Evolutionary conservation across 2,113 vertebrate genomes (phyloP).

Genomic region (Ammospiza caudacuta): DNA sequence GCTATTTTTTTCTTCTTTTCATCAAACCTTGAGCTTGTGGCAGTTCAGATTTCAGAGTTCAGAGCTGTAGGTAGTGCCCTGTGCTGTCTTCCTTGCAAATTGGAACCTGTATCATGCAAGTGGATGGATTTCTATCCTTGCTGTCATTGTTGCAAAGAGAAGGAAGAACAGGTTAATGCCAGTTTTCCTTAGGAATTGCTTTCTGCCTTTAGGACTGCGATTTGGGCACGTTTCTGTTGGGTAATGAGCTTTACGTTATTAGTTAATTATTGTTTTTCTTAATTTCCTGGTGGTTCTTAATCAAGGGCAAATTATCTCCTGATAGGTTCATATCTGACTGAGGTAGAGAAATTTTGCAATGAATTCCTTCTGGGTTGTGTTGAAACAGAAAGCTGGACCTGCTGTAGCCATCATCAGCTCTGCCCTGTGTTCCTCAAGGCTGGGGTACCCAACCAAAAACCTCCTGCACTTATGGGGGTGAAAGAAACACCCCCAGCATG

Average conservation of each 20-base stretch:
- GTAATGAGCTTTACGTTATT: not conserved
- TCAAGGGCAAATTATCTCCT: constrained; percentile 37
- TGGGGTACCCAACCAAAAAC: not conserved
- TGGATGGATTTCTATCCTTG: not conserved
- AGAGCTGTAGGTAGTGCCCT: not conserved
- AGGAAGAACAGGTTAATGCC: not conserved
- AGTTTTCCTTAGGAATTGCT: not conserved
- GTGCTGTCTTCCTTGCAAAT: not conserved
- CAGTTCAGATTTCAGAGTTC: not conserved
- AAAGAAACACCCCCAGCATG: not conserved
- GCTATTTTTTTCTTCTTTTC: not conserved
- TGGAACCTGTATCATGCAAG: not conserved
- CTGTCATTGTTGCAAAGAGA: not conserved
- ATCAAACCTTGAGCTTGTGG: not conserved
- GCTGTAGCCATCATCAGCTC: not conserved
- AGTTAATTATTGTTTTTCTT: constrained; percentile 48
- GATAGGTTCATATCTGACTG: not conserved
- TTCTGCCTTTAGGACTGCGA: not conserved
- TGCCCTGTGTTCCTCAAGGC: fast-evolving
- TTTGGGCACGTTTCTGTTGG: not conserved
- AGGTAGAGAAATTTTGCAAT: not conserved
- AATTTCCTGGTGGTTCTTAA: constrained; percentile 42
- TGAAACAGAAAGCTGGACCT: not conserved
- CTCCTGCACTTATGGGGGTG: fast-evolving
- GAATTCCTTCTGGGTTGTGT: not conserved